Evolutionary conservation across 2,888 invertebrate species (phyloP).

Genomic region (Acheta domesticus): DNA sequence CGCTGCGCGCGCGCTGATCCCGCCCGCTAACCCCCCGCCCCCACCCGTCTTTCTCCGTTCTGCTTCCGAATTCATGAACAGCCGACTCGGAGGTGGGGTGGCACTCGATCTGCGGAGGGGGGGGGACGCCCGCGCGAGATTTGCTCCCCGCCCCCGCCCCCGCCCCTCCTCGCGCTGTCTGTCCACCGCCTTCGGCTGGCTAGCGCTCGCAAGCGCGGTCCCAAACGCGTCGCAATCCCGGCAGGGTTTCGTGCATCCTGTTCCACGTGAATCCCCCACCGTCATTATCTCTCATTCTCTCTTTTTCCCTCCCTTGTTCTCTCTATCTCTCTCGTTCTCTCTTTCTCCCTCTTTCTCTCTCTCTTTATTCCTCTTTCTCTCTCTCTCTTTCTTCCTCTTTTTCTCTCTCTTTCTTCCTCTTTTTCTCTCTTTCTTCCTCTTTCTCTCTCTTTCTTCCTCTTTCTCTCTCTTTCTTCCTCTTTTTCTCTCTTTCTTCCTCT

Average conservation of each 20-base stretch:
- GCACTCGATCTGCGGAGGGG: too few relatives aligned
- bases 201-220: not conserved
- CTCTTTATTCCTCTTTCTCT: too few relatives aligned
- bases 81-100: too few relatives aligned
- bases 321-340: not conserved
- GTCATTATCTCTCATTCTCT: not conserved
- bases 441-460: not conserved
- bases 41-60: slow-evolving; percentile 45
- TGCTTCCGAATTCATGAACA: too few relatives aligned
- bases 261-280: not conserved
- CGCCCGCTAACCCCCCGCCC: slow-evolving; percentile 52
- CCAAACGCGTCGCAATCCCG: not conserved
- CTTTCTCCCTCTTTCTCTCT: not conserved
- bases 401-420: not conserved
- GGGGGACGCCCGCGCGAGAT: slow-evolving; percentile 41
- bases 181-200: not conserved
- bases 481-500: not conserved
- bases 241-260: not conserved
- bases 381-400: not conserved
- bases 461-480: not conserved
- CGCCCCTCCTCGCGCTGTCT: slow-evolving; percentile 30
- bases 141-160: slow-evolving; percentile 48
- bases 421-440: not conserved
- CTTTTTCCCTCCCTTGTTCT: too few relatives aligned
- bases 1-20: slow-evolving; percentile 20